A percentile compares a stretch with the other conserved stretches of the same genome.
phyloP scores from a whole-genome alignment of 2,888 invertebrate genomes.

The Athalia circularis region DNA sequence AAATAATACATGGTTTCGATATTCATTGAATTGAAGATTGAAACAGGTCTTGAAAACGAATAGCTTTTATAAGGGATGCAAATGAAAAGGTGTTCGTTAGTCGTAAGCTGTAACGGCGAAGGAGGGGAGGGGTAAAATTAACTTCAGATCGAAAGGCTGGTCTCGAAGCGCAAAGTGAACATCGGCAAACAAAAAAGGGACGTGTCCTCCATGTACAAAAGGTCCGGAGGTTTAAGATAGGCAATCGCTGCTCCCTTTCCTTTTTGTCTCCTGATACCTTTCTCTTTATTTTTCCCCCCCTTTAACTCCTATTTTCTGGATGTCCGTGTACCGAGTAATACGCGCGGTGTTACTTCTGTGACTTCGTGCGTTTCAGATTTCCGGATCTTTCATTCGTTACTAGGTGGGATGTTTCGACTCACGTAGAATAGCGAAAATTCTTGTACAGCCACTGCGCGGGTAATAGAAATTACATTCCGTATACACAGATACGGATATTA shows the following conservation, averaged over 20 bases:
- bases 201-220: conserved; percentile 14
- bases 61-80: background rate
- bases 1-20: conserved; percentile 9
- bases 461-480: conserved; percentile 18
- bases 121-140: conserved; percentile 6
- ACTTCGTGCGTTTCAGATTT: conserved; percentile 43
- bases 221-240: background rate
- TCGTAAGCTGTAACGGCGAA: conserved; percentile 4
- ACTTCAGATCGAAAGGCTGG: conserved; percentile 10
- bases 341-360: background rate
- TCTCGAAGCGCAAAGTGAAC: conserved; percentile 10
- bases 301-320: background rate
- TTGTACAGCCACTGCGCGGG: background rate
- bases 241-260: background rate
- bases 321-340: conserved; percentile 12
- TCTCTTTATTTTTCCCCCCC: background rate
- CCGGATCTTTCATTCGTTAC: background rate
- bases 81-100: conserved; percentile 34
- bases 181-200: conserved; percentile 11
- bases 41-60: no score
- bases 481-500: background rate
- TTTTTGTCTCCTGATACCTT: background rate
- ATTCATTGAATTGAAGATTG: background rate
- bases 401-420: conserved; percentile 2
- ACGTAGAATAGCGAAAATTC: conserved; percentile 44